Conservation (phyloP, 2,113 vertebrate species). For the Ellobius talpinus region DNA sequence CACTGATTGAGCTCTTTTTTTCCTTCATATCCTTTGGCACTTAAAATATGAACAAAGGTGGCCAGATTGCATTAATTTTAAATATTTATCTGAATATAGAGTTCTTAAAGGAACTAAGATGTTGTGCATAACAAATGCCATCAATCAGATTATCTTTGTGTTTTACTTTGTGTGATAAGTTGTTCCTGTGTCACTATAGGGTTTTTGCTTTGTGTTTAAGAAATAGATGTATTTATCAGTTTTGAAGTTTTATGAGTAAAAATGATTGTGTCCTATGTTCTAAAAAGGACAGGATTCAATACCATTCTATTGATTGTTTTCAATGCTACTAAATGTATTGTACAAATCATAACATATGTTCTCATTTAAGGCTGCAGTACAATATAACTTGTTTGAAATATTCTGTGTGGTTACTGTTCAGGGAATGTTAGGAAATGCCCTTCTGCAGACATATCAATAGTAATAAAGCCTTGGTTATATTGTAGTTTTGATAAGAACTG, state of each 20-base stretch:
- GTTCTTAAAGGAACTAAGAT: conserved; percentile 43
- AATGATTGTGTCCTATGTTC: background rate
- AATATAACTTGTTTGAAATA: conserved; percentile 60
- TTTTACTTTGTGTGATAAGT: background rate
- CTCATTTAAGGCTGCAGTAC: conserved; percentile 56
- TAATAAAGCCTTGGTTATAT: conserved; percentile 40
- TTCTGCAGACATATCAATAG: background rate
- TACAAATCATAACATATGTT: conserved; percentile 63
- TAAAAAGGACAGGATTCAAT: background rate
- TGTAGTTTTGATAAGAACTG: conserved; percentile 60
- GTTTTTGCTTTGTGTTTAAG: background rate
- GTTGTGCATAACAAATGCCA: conserved; percentile 53
- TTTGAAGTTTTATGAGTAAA: conserved; percentile 55
- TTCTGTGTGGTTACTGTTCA: conserved; percentile 39
- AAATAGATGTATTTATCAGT: background rate
- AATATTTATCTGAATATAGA: conserved; percentile 40
- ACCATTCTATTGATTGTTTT: conserved; percentile 56
- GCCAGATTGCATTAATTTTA: conserved; percentile 8
- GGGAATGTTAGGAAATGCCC: conserved; percentile 35
- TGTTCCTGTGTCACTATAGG: background rate
- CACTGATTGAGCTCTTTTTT: background rate
- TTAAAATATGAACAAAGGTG: conserved; percentile 60
- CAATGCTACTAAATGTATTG: conserved; percentile 53
- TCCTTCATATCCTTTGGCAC: background rate
- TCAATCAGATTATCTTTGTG: background rate